Base-by-base conservation (phyloP, 2,888 invertebrate species). In the Hoplodrina blanda region DNA sequence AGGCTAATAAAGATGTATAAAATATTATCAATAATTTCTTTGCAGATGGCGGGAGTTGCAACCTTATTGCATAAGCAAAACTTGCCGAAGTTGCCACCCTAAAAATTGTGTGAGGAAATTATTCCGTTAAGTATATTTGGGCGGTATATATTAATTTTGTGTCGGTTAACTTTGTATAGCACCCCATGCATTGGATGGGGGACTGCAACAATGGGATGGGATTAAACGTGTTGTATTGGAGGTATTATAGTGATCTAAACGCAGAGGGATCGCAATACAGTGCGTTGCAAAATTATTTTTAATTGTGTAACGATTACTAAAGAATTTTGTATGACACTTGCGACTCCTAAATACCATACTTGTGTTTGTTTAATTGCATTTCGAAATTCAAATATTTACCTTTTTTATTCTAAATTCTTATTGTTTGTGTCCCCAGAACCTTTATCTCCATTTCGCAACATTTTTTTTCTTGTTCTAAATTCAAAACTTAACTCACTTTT, bases 221-320 rank as follows among this genome's bases (percentile, higher is more conserved):
- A 95, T 95, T 95, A 93, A 93, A 89, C 89, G 90, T 93, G 92
- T 92, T 92, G 91, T 90, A 91, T 92, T 93, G 92, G 90, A 92
- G 90, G 92, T 88, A 93, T 94, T 92, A 92, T 92, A 91, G 88
- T 91, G 89, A 92, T 92, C 90, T 91, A 88, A 89, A 89, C 86
- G 87, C 81, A 81, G 78, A 82, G 84, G 81, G 82, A 76, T 64
- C 78, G 77, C 55, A 68, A 74, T 79, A 80, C 73, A 83, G 84
- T 71, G 79, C 80, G 78, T 61, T 67, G 60, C 55, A 56, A 65
- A 73, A 78, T 72, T 72, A 64, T 78, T 82, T 76, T 70, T 53
- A 71, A 73, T 46, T 67, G 44, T 52, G 17, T 8, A 59, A 33
- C 20, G 52, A 44, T 59, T 46, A 62, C 30, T 52, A 33, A n/a